phyloP scores from a whole-genome alignment of 2,888 invertebrate species.

The Ecdyonurus torrentis region DNA sequence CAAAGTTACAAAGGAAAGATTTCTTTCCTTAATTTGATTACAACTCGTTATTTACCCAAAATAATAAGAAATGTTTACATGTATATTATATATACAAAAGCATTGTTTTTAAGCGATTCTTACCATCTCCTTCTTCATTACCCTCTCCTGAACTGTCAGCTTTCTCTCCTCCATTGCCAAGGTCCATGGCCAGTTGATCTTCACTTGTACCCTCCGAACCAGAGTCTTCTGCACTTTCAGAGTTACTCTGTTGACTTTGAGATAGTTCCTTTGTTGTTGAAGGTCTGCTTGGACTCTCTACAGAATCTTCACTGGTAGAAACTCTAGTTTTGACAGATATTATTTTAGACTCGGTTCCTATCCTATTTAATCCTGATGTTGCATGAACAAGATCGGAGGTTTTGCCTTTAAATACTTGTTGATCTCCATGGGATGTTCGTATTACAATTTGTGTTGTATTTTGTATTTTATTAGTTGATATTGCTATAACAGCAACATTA shows the following conservation, averaged over 20 bases:
- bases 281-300: not conserved
- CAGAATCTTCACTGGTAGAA: not conserved
- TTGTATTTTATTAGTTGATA: constrained; percentile 25
- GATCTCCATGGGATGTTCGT: constrained; percentile 23
- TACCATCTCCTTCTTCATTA: not conserved
- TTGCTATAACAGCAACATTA: constrained; percentile 25
- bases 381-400: constrained; percentile 25
- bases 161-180: not conserved
- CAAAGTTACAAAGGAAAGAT: too few relatives aligned
- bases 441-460: constrained; percentile 27
- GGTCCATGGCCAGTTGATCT: not conserved
- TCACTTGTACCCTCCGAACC: not conserved
- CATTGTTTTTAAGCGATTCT: too few relatives aligned
- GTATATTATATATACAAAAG: too few relatives aligned
- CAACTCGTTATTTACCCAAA: too few relatives aligned
- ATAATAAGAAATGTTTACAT: too few relatives aligned
- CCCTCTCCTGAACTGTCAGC: not conserved
- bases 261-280: not conserved
- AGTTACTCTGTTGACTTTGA: not conserved
- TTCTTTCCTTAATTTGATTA: too few relatives aligned
- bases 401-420: constrained; percentile 25
- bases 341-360: constrained; percentile 1
- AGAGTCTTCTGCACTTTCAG: not conserved
- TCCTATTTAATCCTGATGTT: constrained; percentile 16
- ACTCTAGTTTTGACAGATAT: not conserved